phyloP scores from a whole-genome alignment of 2,888 invertebrate genomes.

The Drosophila histrio region DNA sequence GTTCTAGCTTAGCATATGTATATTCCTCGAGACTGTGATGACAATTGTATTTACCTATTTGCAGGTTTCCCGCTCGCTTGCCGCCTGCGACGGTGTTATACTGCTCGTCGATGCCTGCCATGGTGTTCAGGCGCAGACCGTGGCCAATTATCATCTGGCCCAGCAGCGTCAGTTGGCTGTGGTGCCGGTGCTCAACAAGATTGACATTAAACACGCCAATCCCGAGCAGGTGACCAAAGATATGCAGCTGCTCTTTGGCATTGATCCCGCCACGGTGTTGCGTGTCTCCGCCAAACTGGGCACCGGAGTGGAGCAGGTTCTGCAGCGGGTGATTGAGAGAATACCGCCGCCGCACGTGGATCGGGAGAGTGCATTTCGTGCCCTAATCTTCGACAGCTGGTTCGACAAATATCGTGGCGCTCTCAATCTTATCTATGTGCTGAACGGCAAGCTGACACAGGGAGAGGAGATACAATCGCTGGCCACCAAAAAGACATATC shows the following conservation, averaged over 20 bases:
- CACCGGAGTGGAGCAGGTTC: constrained; percentile 90
- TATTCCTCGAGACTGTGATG: too few relatives aligned
- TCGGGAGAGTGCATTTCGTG: constrained; percentile 88
- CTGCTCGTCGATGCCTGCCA: constrained; percentile 98
- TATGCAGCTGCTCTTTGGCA: constrained; percentile 91
- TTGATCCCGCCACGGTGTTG: constrained; percentile 89
- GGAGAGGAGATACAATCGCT: constrained; percentile 91
- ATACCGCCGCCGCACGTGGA: constrained; percentile 90
- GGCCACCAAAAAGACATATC: constrained; percentile 90
- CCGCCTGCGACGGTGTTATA: constrained; percentile 97
- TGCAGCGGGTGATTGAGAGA: constrained; percentile 90
- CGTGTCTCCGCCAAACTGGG: constrained; percentile 97
- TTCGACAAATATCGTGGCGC: constrained; percentile 95
- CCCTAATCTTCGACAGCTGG: constrained; percentile 96
- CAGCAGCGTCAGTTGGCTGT: constrained; percentile 91
- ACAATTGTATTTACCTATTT: too few relatives aligned
- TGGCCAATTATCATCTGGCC: constrained; percentile 97
- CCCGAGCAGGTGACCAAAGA: constrained; percentile 93
- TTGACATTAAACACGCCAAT: constrained; percentile 95
- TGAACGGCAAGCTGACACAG: constrained; percentile 89
- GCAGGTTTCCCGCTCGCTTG: constrained; percentile 92
- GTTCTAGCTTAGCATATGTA: too few relatives aligned
- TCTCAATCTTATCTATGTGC: constrained; percentile 90
- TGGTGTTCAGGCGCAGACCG: constrained; percentile 98
- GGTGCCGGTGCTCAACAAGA: constrained; percentile 98